These are phyloP conservation scores for Alouatta palliata DNA, from an alignment of 2,113 vertebrate species.

Conservation along the genomic window DNA sequence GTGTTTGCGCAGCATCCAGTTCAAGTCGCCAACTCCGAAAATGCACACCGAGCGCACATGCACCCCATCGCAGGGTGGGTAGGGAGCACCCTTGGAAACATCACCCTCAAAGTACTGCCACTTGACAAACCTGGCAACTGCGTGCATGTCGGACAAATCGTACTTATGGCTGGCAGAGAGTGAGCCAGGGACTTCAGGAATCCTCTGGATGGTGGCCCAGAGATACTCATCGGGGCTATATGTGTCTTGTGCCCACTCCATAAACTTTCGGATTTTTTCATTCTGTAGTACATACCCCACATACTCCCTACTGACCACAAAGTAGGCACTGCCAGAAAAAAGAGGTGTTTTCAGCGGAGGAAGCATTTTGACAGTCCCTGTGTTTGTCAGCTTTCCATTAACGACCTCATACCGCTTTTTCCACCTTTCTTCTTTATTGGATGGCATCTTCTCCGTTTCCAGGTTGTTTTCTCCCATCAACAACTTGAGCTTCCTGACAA, in stretches of 20 bases:
- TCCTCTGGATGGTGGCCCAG: slow-evolving; percentile 94
- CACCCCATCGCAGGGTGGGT: slow-evolving; percentile 88
- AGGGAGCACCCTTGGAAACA: slow-evolving; percentile 82
- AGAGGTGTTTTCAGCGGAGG: slow-evolving; percentile 88
- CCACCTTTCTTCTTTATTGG: slow-evolving; percentile 86
- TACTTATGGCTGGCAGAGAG: slow-evolving; percentile 86
- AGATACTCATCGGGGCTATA: slow-evolving; percentile 93
- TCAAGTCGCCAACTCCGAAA: slow-evolving; percentile 91
- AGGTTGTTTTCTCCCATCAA: slow-evolving; percentile 90
- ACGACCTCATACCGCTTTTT: slow-evolving; percentile 81
- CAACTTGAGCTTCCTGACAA: slow-evolving; percentile 87
- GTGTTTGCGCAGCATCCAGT: slow-evolving; percentile 87
- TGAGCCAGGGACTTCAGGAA: slow-evolving; percentile 89
- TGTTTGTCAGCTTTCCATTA: slow-evolving; percentile 83
- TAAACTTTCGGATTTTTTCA: slow-evolving; percentile 82
- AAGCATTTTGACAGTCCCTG: slow-evolving; percentile 80
- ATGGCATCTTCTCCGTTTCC: slow-evolving; percentile 88
- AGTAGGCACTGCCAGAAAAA: slow-evolving; percentile 93
- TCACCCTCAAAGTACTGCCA: slow-evolving; percentile 91
- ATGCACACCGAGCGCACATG: slow-evolving; percentile 90
- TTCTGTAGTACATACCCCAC: slow-evolving; percentile 86
- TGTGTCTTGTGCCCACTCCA: slow-evolving; percentile 92
- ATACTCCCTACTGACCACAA: slow-evolving; percentile 88
- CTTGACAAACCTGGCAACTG: slow-evolving; percentile 90
- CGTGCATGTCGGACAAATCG: slow-evolving; percentile 89